phyloP scores from a whole-genome alignment of 2,888 invertebrate genomes.

The Cephus runcator region DNA sequence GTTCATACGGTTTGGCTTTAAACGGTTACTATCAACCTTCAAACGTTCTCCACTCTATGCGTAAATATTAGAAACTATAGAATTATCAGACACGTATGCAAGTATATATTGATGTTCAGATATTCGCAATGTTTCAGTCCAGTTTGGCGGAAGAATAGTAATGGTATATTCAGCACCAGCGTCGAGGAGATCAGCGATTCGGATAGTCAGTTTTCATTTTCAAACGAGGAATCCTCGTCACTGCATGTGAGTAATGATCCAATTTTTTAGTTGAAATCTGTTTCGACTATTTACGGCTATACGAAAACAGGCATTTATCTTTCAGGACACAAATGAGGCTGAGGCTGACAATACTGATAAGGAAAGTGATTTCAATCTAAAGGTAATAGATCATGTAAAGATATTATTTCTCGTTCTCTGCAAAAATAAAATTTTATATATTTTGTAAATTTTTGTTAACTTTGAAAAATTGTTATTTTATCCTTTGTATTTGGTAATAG shows the following conservation, averaged over 20 bases:
- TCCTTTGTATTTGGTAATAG: no score
- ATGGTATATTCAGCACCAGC: conserved; percentile 56
- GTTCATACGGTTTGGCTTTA: no score
- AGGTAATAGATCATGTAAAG: conserved; percentile 38
- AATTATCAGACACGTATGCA: neutral
- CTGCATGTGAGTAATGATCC: conserved; percentile 48
- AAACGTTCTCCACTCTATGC: no score
- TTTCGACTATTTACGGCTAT: neutral
- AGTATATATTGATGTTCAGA: conserved; percentile 39
- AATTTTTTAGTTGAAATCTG: neutral
- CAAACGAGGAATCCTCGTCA: conserved; percentile 60
- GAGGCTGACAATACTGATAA: conserved; percentile 59
- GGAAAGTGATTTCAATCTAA: conserved; percentile 61
- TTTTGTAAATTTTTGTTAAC: no score
- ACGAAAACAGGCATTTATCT: conserved; percentile 7
- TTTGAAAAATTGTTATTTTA: no score
- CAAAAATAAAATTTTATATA: conserved; percentile 9
- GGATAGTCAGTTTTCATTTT: conserved; percentile 62
- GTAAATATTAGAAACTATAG: neutral
- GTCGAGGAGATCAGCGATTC: conserved; percentile 61
- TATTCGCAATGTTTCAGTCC: conserved; percentile 56
- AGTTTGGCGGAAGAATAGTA: conserved; percentile 63
- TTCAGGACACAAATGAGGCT: conserved; percentile 53
- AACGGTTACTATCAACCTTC: no score
- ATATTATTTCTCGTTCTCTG: neutral